Evolutionary conservation across 2,113 vertebrate genomes (phyloP), one percentile per base, ranked within the genome.

Genomic region (Platycercus adscitus): DNA sequence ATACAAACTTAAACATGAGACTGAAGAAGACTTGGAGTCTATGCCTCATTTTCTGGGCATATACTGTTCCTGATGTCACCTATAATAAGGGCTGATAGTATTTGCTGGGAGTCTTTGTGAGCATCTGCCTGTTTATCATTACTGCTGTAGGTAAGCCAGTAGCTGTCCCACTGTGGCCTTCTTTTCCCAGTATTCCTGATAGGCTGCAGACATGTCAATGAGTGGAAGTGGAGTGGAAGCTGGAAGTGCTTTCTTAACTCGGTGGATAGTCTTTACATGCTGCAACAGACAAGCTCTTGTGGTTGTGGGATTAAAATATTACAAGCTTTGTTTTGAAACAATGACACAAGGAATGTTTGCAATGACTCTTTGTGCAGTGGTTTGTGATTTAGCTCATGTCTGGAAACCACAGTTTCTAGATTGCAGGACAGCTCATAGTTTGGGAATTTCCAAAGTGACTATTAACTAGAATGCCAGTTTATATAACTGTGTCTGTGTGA

Each of bases 401-500:
- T 97, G 82, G 79, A 97, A 97, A 97, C 97, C 97, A 93, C 97
- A 97, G 88, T 96, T 97, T 97, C 97, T 98, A 97, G 91, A 96
- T 95, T 96, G 91, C 96, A 96, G 95, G 96, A 97, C 95, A 93
- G 9, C 92, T 97, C 96, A 96, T 44, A 88, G 80, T 93, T 97
- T 95, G 96, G 95, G 98, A 96, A 97, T 98, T 98, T 98, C 97
- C 96, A 97, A 95, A 96, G 86, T 70, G 13, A 37, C 96, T 97
- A 76, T 96, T 97, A 97, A 95, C 91, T 92, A 83, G 72, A 81
- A 71, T 81, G 87, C 80, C 15, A 46, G 91, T 96, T 96, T 97
- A 89, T 89, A 72, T 80, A 96, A 95, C 53, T 35, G n/a, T 63
- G 69, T 94, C 88, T 95, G 63, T 83, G 76, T 66, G 66, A 81